phyloP scores from a whole-genome alignment of 2,113 vertebrate genomes.

The Cebidichthys violaceus region DNA sequence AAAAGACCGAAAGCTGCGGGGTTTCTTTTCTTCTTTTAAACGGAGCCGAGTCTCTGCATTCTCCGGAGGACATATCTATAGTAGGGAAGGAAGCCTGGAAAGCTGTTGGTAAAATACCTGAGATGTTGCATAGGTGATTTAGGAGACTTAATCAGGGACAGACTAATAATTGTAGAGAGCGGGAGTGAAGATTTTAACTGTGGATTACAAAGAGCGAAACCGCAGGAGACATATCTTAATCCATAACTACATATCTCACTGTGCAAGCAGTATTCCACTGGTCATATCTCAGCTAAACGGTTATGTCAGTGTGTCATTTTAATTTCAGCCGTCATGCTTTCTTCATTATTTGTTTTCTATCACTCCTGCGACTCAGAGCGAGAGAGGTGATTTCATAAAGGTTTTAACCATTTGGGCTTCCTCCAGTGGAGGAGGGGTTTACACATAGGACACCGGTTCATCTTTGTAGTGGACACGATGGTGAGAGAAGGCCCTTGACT shows the following conservation, averaged over 20 bases:
- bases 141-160: slow-evolving; percentile 40
- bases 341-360: slow-evolving; percentile 21
- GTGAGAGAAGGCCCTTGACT: slow-evolving; percentile 27
- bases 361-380: slow-evolving; percentile 55
- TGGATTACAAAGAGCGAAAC: slow-evolving; percentile 46
- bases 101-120: slow-evolving; percentile 9
- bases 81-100: slow-evolving; percentile 30
- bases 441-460: slow-evolving; percentile 58
- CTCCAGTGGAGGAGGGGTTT: slow-evolving; percentile 78
- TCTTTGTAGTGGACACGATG: slow-evolving; percentile 55
- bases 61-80: slow-evolving; percentile 36
- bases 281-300: slow-evolving; percentile 52
- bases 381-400: slow-evolving; percentile 44
- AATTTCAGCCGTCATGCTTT: slow-evolving; percentile 55
- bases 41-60: slow-evolving; percentile 6
- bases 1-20: slow-evolving; percentile 23
- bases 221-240: slow-evolving; percentile 59
- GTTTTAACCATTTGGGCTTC: slow-evolving; percentile 69
- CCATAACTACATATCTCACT: slow-evolving; percentile 58
- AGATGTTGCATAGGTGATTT: slow-evolving; percentile 8
- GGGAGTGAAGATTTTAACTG: slow-evolving; percentile 19
- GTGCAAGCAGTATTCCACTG: slow-evolving; percentile 45
- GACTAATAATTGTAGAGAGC: slow-evolving; percentile 21
- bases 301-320: slow-evolving; percentile 42
- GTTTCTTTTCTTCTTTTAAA: slow-evolving; percentile 46